Evolutionary conservation across 2,888 invertebrate genomes (phyloP).

Genomic region (Stramonita haemastoma): DNA sequence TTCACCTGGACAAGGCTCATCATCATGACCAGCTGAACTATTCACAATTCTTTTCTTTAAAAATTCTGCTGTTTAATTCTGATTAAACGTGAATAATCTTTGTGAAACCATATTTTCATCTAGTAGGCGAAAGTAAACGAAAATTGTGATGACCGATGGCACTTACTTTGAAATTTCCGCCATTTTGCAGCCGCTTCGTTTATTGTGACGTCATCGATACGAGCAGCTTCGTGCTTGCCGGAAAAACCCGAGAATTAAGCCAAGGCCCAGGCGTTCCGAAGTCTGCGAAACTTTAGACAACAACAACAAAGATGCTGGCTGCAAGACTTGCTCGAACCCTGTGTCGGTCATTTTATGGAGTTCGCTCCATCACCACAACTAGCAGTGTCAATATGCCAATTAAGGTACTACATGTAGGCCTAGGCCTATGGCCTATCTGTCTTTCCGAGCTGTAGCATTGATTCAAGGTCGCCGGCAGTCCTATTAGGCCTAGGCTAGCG

Average conservation of each 20-base stretch:
- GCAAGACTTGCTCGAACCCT: neutral
- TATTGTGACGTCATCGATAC: neutral
- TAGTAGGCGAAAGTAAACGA: neutral
- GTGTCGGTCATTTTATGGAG: conserved; percentile 2
- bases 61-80: too few species aligned
- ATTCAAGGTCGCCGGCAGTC: too few species aligned
- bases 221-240: too few species aligned
- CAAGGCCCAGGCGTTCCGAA: too few species aligned
- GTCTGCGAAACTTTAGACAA: neutral
- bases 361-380: conserved; percentile 39
- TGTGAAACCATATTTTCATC: neutral
- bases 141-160: neutral
- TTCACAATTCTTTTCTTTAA: too few species aligned
- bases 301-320: neutral
- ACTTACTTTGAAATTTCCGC: conserved; percentile 36
- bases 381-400: conserved; percentile 43
- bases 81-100: too few species aligned
- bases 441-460: too few species aligned
- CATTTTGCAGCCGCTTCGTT: conserved; percentile 29
- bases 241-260: too few species aligned
- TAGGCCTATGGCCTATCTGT: too few species aligned
- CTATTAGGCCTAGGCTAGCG: too few species aligned
- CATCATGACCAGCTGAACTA: too few species aligned
- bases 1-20: too few species aligned
- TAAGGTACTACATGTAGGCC: conserved; percentile 47